Evolutionary conservation across 2,113 vertebrate genomes (phyloP), one percentile per base, ranked within the genome.

Genomic region (Pelvicachromis taeniatus): DNA sequence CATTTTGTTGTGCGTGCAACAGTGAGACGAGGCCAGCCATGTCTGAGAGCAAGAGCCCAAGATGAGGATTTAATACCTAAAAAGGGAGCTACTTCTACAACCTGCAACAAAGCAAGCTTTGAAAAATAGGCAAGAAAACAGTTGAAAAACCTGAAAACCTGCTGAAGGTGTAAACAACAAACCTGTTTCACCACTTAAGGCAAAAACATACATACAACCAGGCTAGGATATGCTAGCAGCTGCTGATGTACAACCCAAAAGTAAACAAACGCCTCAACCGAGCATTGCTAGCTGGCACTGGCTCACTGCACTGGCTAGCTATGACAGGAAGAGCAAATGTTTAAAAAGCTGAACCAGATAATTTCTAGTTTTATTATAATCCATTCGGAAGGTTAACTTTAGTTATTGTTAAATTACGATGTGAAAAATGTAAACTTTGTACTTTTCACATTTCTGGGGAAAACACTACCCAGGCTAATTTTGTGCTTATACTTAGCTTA

Each of bases 121-220:
- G 38, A 38, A 14, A 63, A 65, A 8, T 2, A 38, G 0, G 33
- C 61, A 21, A 38, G 19, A 63, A 0, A 1, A 65, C 0, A 4
- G 33, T 9, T 65, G 59, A 63, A 29, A 26, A 29, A 29, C 29
- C 29, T 4, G 29, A 29, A 63, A 63, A 63, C 11, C 61, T 65
- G 11, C 61, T 21, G 61, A 65, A 65, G 61, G 61, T 40, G 6
- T 11, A 65, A 65, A 40, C 4, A 65, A 40, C 33, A 65, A 65
- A 21, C 19, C 4, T 40, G 33, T 65, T 38, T 65, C 19, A 65
- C 19, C 33, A 40, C 6, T 40, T 65, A 6, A 65, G 8, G 6
- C 11, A 40, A 6, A 65, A 65, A 65, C 4, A 65, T 21, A 65
- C 38, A 35, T 65, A 40, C 2, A 65, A 65, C 33, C 33, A 65